phyloP scores from a whole-genome alignment of 2,113 vertebrate genomes.

The Sinocyclocheilus anophthalmus region DNA sequence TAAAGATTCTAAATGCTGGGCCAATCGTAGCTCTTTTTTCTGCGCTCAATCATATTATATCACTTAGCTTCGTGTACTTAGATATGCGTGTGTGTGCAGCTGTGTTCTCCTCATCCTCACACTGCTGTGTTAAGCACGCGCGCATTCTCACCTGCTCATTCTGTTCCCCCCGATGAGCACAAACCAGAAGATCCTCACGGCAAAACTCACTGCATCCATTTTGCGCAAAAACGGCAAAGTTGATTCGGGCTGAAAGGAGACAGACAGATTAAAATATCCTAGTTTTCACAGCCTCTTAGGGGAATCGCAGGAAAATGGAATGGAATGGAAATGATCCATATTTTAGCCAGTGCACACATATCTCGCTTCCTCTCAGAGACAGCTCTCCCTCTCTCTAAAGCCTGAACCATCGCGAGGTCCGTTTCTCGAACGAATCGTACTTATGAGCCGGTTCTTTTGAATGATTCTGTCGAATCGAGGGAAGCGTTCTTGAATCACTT shows the following conservation, averaged over 20 bases:
- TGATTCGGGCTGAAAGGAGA: conserved; percentile 44
- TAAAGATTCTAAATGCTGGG: background rate
- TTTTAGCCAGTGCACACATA: background rate
- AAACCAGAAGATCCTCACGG: conserved; percentile 61
- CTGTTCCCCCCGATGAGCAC: conserved; percentile 67
- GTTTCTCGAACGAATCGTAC: background rate
- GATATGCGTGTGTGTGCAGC: background rate
- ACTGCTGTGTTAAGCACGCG: background rate
- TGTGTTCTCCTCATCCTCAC: background rate
- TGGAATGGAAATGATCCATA: conserved; percentile 23
- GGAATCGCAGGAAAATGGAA: background rate
- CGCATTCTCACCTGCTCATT: conserved; percentile 71
- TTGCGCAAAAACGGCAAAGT: conserved; percentile 36
- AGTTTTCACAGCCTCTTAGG: background rate
- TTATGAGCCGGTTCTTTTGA: background rate
- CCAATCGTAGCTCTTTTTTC: too few relatives aligned
- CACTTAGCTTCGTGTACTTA: too few relatives aligned
- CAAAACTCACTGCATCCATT: conserved; percentile 72
- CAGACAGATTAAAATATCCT: conserved; percentile 27
- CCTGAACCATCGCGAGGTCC: background rate
- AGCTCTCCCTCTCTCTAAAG: background rate
- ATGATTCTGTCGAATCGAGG: background rate
- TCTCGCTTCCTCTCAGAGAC: background rate
- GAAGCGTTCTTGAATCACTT: background rate
- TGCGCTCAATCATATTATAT: too few relatives aligned